Percentiles rank a stretch among this genome's conserved stretches.
These are phyloP conservation scores for Phalloptychus januarius DNA, from an alignment of 2,797 vertebrate genomes.

Conservation along the genomic window DNA sequence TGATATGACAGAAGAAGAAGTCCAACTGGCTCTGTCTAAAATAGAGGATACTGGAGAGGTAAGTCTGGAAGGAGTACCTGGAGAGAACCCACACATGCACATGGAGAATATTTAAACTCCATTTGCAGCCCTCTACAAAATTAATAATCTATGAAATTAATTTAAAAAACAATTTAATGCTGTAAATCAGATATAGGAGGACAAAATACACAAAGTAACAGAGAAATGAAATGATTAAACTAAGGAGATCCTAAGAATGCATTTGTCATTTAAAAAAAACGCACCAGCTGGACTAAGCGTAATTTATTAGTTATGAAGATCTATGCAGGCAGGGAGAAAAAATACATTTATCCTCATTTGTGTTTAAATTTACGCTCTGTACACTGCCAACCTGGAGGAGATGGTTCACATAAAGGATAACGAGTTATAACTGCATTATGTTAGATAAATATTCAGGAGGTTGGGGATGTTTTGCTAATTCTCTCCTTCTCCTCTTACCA, in stretches of 20 bases:
- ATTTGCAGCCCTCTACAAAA: not conserved
- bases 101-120: not conserved
- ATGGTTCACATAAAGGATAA: not conserved
- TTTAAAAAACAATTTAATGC: not conserved
- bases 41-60: constrained; percentile 91
- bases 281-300: not conserved
- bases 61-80: constrained; percentile 9
- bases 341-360: not conserved
- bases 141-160: not conserved
- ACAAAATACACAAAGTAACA: not conserved
- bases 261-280: not conserved
- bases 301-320: not conserved
- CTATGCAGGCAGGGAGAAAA: not conserved
- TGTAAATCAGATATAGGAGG: not conserved
- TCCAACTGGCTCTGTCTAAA: constrained; percentile 92
- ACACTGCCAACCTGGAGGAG: not conserved
- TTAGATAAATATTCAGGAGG: not conserved
- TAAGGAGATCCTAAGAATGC: not conserved
- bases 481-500: constrained; percentile 55
- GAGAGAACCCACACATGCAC: not conserved
- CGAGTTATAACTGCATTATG: not conserved
- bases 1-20: constrained; percentile 99
- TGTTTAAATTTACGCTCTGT: not conserved
- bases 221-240: not conserved
- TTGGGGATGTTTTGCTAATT: not conserved